Evolutionary conservation across 2,888 invertebrate genomes (phyloP).

Genomic region (Lasius fuliginosus): DNA sequence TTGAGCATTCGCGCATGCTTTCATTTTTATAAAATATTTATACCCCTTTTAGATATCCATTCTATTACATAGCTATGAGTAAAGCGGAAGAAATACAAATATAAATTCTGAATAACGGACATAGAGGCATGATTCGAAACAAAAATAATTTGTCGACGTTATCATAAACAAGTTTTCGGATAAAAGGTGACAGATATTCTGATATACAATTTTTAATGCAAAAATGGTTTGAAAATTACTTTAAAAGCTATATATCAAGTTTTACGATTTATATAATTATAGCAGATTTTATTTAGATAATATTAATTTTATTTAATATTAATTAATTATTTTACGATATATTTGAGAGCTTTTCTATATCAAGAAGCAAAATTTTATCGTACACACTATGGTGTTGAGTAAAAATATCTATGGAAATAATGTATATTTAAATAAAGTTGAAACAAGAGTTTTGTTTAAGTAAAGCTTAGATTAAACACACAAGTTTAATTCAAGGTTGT

Average conservation of each 20-base stretch:
- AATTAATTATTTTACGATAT: neutral
- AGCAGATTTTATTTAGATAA: neutral
- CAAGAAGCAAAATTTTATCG: neutral
- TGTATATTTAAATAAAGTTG: neutral
- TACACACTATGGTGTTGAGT: neutral
- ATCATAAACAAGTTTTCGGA: neutral
- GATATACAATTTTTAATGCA: neutral
- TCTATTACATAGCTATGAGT: neutral
- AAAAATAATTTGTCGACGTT: neutral
- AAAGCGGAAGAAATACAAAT: neutral
- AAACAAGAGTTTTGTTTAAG: neutral
- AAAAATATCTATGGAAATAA: conserved; percentile 1
- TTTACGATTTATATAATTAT: neutral
- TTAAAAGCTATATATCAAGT: neutral
- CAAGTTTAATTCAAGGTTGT: neutral
- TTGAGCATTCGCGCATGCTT: neutral
- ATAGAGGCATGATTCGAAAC: neutral
- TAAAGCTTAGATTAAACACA: neutral
- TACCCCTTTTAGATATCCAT: neutral
- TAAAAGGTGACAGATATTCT: neutral
- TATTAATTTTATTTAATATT: no score
- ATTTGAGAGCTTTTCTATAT: neutral
- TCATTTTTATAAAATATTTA: neutral
- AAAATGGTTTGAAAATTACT: neutral
- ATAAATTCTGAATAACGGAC: neutral